Base-by-base conservation (phyloP, 2,888 invertebrate genomes). In the Rotaria socialis region DNA sequence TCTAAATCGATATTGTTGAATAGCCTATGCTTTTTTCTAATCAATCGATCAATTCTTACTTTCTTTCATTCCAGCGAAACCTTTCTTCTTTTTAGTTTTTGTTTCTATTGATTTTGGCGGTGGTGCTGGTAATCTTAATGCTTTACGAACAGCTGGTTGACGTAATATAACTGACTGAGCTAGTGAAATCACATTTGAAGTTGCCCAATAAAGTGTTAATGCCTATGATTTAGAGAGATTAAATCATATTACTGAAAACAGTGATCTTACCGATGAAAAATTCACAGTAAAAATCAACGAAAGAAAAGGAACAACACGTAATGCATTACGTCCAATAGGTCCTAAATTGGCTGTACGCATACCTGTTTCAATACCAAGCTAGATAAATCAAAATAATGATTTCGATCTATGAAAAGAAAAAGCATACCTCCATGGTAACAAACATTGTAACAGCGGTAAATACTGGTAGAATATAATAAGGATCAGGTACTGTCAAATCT, bases 401-500 rank as follows among this genome's bases (percentile, higher is more conserved):
- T 14, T 11, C 11, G 52, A 16, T 52, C 14, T 56, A 35, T 55
- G 52, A 24, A 27, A 24, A 19, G 2, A 35, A 35, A 11, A 84
- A 88, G 80, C 88, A 84, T 88, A 92, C 93, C 92, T 96, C 95
- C 86, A 97, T 94, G 4, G 96, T 96, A 0, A 94, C 91, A 90
- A 93, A 94, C 89, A 98, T 92, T 1, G 97, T 96, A 0, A 93
- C 91, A 91, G 95, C 94, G 1, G 97, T 97, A 85, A 96, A 92
- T 1, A 96, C 11, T 0, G 98, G 98, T 86, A 99, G 92, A 24
- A 95, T 88, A 90, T 94, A 97, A 91, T 93, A 95, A 84, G 96
- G 97, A 92, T 99, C 99, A 5, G 95, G 93, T 19, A 95, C 91
- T 0, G 97, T 96, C 84, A 99, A 93, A 92, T 99, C 96, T 6